Percentiles rank a stretch among this genome's conserved stretches.
Evolutionary conservation across 2,888 invertebrate genomes (phyloP).

Genomic region (Gari tellinella): DNA sequence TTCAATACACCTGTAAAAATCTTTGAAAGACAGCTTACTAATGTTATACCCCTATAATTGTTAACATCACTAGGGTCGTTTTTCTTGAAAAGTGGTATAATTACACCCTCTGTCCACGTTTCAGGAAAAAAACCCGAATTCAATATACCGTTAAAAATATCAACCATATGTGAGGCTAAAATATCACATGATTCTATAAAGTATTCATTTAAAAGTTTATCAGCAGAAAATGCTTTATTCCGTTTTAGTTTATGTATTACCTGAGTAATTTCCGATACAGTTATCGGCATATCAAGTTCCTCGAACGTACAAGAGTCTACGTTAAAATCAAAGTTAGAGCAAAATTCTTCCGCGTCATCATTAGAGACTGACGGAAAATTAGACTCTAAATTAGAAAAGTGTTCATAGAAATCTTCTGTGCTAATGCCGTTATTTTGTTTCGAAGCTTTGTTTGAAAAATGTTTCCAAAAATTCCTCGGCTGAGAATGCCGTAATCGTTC

Average conservation of each 20-base stretch:
- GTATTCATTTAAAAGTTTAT: too few species aligned
- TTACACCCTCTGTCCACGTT: constrained; percentile 23
- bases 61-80: constrained; percentile 11
- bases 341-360: constrained; percentile 18
- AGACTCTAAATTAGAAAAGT: constrained; percentile 14
- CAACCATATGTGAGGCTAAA: too few species aligned
- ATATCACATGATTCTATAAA: constrained; percentile 32
- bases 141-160: too few species aligned
- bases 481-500: too few species aligned
- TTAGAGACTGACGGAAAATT: not conserved
- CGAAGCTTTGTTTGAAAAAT: constrained; percentile 6
- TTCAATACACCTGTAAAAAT: constrained; percentile 28
- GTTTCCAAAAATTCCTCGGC: too few species aligned
- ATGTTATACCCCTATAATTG: constrained; percentile 40
- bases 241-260: too few species aligned
- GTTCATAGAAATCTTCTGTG: constrained; percentile 1
- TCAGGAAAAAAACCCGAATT: too few species aligned
- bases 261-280: too few species aligned
- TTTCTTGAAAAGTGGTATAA: constrained; percentile 34
- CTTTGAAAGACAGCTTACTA: constrained; percentile 24
- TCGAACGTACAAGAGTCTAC: too few species aligned
- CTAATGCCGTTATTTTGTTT: not conserved
- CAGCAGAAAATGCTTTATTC: too few species aligned
- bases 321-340: constrained; percentile 12
- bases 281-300: too few species aligned